Evolutionary conservation across 1,140 invertebrate species (phyloP).

Genomic region (Solenopsis fugax): DNA sequence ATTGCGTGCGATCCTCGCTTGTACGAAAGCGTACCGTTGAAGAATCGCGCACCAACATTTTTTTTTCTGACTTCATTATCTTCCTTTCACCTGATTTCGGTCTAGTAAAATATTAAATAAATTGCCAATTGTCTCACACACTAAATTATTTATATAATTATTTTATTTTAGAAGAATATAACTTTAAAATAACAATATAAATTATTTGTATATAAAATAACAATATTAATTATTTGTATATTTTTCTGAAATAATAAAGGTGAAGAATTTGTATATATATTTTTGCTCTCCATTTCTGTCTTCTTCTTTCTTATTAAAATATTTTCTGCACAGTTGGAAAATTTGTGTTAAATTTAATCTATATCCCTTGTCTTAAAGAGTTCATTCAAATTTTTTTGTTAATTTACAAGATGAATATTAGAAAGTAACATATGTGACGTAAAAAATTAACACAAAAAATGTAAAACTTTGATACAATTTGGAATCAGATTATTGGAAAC

Average conservation of each 20-base stretch:
- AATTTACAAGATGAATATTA: too few relatives aligned
- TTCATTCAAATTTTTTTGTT: too few relatives aligned
- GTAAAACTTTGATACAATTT: too few relatives aligned
- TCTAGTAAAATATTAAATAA: background rate
- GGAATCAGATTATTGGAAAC: too few relatives aligned
- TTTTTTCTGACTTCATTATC: background rate
- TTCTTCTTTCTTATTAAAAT: background rate
- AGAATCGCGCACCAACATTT: background rate
- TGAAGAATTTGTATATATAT: background rate
- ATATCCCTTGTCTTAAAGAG: too few relatives aligned
- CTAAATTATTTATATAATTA: background rate
- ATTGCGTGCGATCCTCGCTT: background rate
- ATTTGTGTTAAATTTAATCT: too few relatives aligned
- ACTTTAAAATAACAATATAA: background rate
- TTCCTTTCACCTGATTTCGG: background rate
- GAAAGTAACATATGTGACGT: too few relatives aligned
- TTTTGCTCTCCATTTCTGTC: background rate
- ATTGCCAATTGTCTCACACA: background rate
- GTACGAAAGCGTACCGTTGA: background rate
- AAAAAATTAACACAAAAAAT: too few relatives aligned
- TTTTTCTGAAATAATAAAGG: background rate
- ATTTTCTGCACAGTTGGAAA: background rate
- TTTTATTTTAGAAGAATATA: background rate
- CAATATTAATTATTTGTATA: background rate
- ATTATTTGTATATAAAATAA: constrained; percentile 3